Evolutionary conservation across 2,113 vertebrate species (phyloP), one percentile per base, ranked within the genome.

Genomic region (Lates calcarifer): DNA sequence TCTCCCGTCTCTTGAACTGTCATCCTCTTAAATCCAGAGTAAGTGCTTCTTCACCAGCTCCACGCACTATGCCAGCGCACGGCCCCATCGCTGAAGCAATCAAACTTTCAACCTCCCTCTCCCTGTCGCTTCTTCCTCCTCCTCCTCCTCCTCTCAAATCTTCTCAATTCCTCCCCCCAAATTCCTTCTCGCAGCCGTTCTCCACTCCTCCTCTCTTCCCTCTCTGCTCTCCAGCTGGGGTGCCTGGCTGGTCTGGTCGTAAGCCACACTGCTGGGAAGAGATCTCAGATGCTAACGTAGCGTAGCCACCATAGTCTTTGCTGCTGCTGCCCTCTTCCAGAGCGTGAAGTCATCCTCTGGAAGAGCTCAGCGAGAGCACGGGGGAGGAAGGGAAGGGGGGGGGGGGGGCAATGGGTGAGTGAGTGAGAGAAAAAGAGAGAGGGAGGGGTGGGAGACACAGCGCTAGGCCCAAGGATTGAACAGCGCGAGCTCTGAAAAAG

Each of bases 401-500:
- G 53, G 45, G 68, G 76, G 74, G 31, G 47, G 49, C 47, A 61
- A 64, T 1, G 62, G 71, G 79, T 53, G 43, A 53, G 72, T 22
- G 49, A 64, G 68, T 3, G 64, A 37, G 74, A 47, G 80, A 66
- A 24, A 24, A 33, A 66, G 71, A 61, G 70, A 53, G 31, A 35
- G 39, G 47, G 79, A 68, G 82, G 65, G 66, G 88, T 68, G 71
- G 77, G 81, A 71, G 87, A 87, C 88, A 82, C 85, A 84, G 86
- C 24, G 71, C 90, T 85, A 92, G 89, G 88, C 91, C 91, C 91
- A 84, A 84, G 74, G 90, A 95, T 91, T 74, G 95, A 94, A 95
- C 95, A 82, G 95, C 26, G 47, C 61, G 5, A 85, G 92, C 95
- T 96, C 97, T 96, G 81, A 83, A 97, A 97, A 99, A 97, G 97